Evolutionary conservation across 2,888 invertebrate genomes (phyloP), one percentile per base, ranked within the genome.

Genomic region (Chrysotoxum bicinctum): DNA sequence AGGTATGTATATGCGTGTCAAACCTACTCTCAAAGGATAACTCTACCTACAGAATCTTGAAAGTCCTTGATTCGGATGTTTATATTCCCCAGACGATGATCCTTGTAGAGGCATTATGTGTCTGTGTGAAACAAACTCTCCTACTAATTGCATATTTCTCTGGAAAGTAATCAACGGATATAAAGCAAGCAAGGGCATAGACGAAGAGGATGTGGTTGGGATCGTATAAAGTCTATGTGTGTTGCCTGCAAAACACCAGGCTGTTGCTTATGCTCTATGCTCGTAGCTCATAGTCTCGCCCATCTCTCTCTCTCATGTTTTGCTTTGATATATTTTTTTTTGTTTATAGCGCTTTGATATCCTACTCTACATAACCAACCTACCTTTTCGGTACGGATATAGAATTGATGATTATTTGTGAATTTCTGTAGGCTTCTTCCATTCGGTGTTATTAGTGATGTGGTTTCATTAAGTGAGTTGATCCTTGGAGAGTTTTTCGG

Each of bases 391-490:
- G 37, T 62, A 43, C n/a, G 58, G 21, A 58, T 58, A 37, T 77
- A 62, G 81, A 81, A 77, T 85, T 76, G 72, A 69, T 85, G 81
- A 85, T 85, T 81, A 85, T 81, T 85, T 85, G 62, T 62, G 76
- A 62, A 77, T 77, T 85, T 62, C 19, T 64, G 48, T 64, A 56
- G 62, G 80, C 80, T 72, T 76, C 66, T 72, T 72, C 68, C 54
- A 75, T 84, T 84, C 75, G 52, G 60, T 72, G 66, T 84, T 84
- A 84, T 76, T 84, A 79, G 72, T 80, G 80, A 40, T 60, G 79
- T 84, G 80, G 84, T 84, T 84, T 52, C 74, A 70, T 72, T 84
- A 79, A 70, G 70, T 74, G 70, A 74, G 66, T 66, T 70, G 56
- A 84, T 84, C 75, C 75, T 70, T 32, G 48, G 73, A 48, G 78